Evolutionary conservation across 2,113 vertebrate species (phyloP).

Genomic region (Butorides virescens): DNA sequence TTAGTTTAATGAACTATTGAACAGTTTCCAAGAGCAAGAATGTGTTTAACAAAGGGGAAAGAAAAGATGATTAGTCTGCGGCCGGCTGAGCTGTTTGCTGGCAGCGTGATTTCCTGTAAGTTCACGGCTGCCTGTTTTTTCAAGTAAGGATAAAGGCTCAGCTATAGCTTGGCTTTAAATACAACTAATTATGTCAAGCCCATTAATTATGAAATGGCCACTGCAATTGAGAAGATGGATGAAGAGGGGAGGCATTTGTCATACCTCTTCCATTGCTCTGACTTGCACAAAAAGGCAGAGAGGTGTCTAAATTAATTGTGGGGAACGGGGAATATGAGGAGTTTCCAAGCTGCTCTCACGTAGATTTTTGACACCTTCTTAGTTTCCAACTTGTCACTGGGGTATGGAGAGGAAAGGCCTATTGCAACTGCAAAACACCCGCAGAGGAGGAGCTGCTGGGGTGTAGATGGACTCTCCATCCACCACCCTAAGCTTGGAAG

Average conservation of each 20-base stretch:
- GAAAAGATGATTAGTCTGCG: constrained; percentile 16
- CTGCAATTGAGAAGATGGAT: constrained; percentile 12
- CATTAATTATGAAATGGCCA: background rate
- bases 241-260: background rate
- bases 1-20: constrained; percentile 8
- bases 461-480: background rate
- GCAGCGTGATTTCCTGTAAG: background rate
- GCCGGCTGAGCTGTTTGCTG: constrained; percentile 19
- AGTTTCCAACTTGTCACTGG: background rate
- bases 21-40: constrained; percentile 28
- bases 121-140: background rate
- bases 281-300: background rate
- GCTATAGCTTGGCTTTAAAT: background rate
- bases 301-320: background rate
- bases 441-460: background rate
- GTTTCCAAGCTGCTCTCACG: background rate
- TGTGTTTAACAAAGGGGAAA: constrained; percentile 17
- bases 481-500: background rate
- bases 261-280: background rate
- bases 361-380: background rate
- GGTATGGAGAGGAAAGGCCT: background rate
- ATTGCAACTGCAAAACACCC: background rate
- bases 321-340: background rate
- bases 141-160: background rate
- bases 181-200: background rate